These are phyloP conservation scores for Noctua pronuba DNA, from an alignment of 2,888 invertebrate genomes.

Conservation along the genomic window DNA sequence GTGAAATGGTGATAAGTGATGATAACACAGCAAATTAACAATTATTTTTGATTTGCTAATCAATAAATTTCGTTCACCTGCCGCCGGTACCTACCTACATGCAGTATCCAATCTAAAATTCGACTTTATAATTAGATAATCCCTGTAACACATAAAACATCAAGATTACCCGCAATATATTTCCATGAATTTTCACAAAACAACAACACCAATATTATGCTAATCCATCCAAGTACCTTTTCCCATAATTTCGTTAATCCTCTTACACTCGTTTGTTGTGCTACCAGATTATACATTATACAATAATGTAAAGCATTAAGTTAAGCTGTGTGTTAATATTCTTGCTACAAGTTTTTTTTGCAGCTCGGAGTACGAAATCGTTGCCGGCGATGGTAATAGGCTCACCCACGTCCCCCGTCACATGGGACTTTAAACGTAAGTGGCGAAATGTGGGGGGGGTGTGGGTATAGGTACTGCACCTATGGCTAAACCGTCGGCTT, in stretches of 20 bases:
- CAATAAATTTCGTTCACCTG: background rate
- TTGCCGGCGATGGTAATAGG: background rate
- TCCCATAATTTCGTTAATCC: constrained; percentile 29
- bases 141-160: background rate
- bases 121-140: constrained; percentile 6
- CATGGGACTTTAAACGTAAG: background rate
- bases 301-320: background rate
- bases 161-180: background rate
- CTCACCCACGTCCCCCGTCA: background rate
- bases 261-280: constrained; percentile 28
- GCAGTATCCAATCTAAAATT: background rate
- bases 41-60: background rate
- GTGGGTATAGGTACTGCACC: background rate
- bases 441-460: background rate
- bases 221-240: constrained; percentile 23
- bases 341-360: background rate
- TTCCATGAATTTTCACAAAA: constrained; percentile 26
- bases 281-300: constrained; percentile 8
- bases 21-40: background rate
- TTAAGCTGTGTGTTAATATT: background rate
- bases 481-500: background rate
- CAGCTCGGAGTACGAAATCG: background rate
- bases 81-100: background rate
- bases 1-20: too few species aligned
- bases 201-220: constrained; percentile 21